phyloP scores from a whole-genome alignment of 2,113 vertebrate genomes.

The Nerophis lumbriciformis region DNA sequence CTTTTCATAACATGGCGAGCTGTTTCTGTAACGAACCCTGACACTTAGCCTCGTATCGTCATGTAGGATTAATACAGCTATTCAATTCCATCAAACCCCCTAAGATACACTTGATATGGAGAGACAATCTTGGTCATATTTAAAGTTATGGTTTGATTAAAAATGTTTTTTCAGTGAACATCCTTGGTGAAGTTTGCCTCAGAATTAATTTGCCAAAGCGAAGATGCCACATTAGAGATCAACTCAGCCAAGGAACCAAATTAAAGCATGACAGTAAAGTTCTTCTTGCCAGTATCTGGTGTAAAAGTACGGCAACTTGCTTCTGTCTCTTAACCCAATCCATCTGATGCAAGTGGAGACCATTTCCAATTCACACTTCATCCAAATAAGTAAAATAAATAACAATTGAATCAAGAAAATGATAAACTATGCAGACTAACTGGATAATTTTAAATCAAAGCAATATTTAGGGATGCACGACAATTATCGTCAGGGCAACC shows the following conservation, averaged over 20 bases:
- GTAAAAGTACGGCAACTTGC: slow-evolving; percentile 12
- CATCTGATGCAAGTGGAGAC: slow-evolving; percentile 19
- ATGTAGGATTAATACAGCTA: slow-evolving; percentile 25
- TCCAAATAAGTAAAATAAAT: no score
- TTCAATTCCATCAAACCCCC: slow-evolving; percentile 29
- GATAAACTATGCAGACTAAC: no score
- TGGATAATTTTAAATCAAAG: no score
- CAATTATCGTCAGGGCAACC: no score
- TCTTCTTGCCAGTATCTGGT: slow-evolving; percentile 9
- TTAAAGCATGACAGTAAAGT: slow-evolving; percentile 24
- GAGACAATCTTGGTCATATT: slow-evolving; percentile 9
- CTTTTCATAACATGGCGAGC: slow-evolving; percentile 11
- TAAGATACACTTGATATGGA: slow-evolving; percentile 7
- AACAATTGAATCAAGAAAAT: no score
- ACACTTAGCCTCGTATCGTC: slow-evolving; percentile 34
- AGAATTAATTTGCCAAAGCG: not conserved
- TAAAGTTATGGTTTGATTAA: slow-evolving; percentile 17
- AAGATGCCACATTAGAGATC: not conserved
- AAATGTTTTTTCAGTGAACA: slow-evolving; percentile 28
- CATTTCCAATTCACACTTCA: not conserved
- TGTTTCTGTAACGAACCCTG: slow-evolving; percentile 8
- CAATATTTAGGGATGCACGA: no score
- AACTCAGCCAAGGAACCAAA: slow-evolving; percentile 5
- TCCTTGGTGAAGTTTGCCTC: not conserved
- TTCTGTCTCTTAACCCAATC: slow-evolving; percentile 14